Evolutionary conservation across 2,888 invertebrate genomes (phyloP).

Genomic region (Phortica okadai): DNA sequence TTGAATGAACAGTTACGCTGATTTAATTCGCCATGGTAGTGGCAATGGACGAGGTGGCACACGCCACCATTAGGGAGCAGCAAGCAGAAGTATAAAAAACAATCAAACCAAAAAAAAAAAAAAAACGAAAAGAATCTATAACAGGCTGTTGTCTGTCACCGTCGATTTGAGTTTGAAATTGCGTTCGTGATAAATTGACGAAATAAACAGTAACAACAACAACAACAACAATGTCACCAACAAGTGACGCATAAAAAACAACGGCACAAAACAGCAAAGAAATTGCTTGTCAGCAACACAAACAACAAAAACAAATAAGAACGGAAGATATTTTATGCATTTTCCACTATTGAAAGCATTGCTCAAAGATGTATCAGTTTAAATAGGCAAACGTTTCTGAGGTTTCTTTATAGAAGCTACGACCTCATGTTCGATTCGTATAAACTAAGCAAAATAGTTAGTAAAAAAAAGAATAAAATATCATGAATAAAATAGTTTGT

Average conservation of each 20-base stretch:
- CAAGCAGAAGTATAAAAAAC: not conserved
- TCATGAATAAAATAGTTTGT: too few relatives aligned
- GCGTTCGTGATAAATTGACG: constrained; percentile 74
- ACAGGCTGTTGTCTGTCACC: constrained; percentile 71
- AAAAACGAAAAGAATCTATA: constrained; percentile 41
- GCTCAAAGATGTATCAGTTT: too few relatives aligned
- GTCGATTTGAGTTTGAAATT: constrained; percentile 73
- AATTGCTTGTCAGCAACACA: constrained; percentile 2
- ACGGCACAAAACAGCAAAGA: constrained; percentile 30
- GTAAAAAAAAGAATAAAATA: too few relatives aligned
- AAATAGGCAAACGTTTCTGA: too few relatives aligned
- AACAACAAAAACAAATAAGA: constrained; percentile 27
- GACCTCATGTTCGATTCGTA: too few relatives aligned
- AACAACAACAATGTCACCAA: constrained; percentile 34
- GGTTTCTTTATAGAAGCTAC: too few relatives aligned
- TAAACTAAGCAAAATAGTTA: too few relatives aligned
- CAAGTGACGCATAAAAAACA: constrained; percentile 14
- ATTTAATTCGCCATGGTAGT: constrained; percentile 66
- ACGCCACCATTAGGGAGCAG: constrained; percentile 17
- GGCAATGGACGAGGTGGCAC: not conserved
- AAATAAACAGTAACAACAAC: constrained; percentile 68
- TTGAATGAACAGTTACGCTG: constrained; percentile 75
- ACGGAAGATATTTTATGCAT: not conserved
- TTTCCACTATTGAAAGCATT: too few relatives aligned
- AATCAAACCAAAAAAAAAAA: not conserved